Base-by-base conservation (phyloP, 1,140 invertebrate genomes). In the Ylistrum balloti region DNA sequence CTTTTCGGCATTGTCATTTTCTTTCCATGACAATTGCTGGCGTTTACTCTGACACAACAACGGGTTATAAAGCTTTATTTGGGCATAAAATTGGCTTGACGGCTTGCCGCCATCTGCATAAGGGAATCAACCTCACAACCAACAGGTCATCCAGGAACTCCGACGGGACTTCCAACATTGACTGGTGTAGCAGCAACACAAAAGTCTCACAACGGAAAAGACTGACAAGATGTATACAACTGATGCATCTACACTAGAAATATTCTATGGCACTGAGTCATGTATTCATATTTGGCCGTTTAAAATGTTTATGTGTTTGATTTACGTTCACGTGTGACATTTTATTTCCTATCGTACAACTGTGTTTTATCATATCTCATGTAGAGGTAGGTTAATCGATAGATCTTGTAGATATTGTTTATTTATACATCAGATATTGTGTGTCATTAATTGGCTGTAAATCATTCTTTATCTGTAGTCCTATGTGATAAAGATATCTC, bases 11-110 rank as follows among this genome's bases (percentile, higher is more conserved):
- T 74, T 74, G 56, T 28, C 56, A n/a, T 74, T 74, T 74, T 74
- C 56, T 28, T 74, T 74, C 22, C 11, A 74, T 74, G 56, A 74
- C 56, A 74, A 74, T 74, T 74, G 56, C 56, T 74, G 17, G 56
- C 56, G 56, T 74, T 74, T 74, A 17, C 56, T 74, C 7, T 28
- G 56, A 17, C 56, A 74, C 45, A 74, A 74, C 56, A 74, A n/a
- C 56, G 56, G 22, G 56, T 74, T 74, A 74, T 28, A 74, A 74
- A 74, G 22, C 11, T 74, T 74, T 74, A 74, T 74, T 74, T 28
- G 22, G 5, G 56, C 56, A n/a, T 74, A n/a, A 74, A 74, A 74
- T 74, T 74, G n/a, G 9, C 56, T 28, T 5, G 56, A 74, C 28
- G 56, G 15, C 28, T 28, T 28, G n/a, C 22, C 56, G 56, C 56